Base-by-base conservation (phyloP, 2,113 vertebrate genomes). In the Piprites chloris region DNA sequence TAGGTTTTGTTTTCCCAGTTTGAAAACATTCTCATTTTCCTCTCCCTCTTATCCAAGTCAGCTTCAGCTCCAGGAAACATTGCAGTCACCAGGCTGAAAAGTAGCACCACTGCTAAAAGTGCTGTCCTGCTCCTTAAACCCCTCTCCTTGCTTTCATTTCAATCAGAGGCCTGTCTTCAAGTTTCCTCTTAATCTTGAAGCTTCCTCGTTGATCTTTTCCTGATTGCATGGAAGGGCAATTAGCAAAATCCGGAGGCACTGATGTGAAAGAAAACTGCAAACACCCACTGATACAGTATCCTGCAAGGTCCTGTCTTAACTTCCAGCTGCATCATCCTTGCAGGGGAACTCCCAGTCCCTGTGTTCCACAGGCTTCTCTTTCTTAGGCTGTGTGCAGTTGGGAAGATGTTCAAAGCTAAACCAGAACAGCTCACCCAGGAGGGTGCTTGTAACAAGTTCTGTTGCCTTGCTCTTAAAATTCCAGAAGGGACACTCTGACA, bases 391-490 rank as follows among this genome's bases (percentile, higher is more conserved):
- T 1, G 11, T 16, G 53, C 44, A 23, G 8, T 17, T 47, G 47
- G 11, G 27, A n/a, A 77, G 26, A 71, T 5, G 4, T 85, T 90
- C 83, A 76, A 68, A 85, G 79, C 47, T 50, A 33, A 88, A 39
- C 20, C 67, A 56, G 75, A 67, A 65, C 44, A 79, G 49, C 75
- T 83, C 2, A 0, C 66, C 58, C 62, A 41, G 63, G 49, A 88
- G 71, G 53, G 10, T 77, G 75, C 58, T 78, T 79, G 28, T 55
- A 72, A 79, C 62, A 47, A 72, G 85, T 42, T 66, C 67, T 87
- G 67, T 56, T 82, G 85, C 71, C 71, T 93, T 72, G 62, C 83
- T 92, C 52, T 94, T 93, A 27, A 63, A 81, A 94, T 81, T 89
- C 76, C 84, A 35, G 77, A 55, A 87, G 92, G 91, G 46, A 81